phyloP scores from a whole-genome alignment of 2,113 vertebrate species.

The Osmerus mordax region DNA sequence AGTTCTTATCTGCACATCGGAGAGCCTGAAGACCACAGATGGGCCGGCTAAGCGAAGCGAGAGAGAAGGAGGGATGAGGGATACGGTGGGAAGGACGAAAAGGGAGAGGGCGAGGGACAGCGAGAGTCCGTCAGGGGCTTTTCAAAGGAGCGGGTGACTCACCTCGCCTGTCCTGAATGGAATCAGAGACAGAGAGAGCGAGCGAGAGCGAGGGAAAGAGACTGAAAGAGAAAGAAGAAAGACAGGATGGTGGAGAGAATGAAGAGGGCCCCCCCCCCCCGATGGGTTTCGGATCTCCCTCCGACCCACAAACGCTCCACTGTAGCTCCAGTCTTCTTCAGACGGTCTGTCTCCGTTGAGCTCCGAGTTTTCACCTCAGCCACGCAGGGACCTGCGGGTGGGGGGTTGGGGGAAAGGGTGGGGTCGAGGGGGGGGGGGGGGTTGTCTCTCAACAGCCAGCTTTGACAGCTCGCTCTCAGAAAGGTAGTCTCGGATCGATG shows the following conservation, averaged over 20 bases:
- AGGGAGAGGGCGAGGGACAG: slow-evolving; percentile 26
- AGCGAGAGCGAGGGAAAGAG: slow-evolving; percentile 22
- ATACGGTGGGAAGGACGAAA: slow-evolving; percentile 7
- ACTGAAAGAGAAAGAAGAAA: slow-evolving; percentile 43
- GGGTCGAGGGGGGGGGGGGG: too few species aligned
- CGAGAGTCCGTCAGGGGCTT: slow-evolving; percentile 16
- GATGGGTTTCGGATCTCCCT: slow-evolving; percentile 50
- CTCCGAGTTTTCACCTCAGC: neutral
- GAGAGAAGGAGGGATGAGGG: slow-evolving; percentile 21
- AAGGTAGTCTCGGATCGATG: too few species aligned
- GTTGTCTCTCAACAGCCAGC: too few species aligned
- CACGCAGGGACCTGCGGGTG: neutral
- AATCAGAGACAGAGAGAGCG: slow-evolving; percentile 43
- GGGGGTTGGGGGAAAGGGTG: too few species aligned
- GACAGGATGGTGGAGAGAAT: slow-evolving; percentile 42
- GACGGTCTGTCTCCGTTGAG: neutral
- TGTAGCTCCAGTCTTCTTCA: slow-evolving; percentile 33
- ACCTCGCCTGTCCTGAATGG: slow-evolving; percentile 47
- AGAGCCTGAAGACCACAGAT: slow-evolving; percentile 42
- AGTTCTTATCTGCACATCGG: slow-evolving; percentile 39
- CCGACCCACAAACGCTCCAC: slow-evolving; percentile 48
- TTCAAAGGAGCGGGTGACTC: slow-evolving; percentile 43
- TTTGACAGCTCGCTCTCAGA: too few species aligned
- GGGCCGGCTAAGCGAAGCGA: slow-evolving; percentile 35
- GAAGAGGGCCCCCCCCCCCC: slow-evolving; percentile 13